A percentile compares a stretch with the other conserved stretches of the same genome.
Conservation (phyloP, 2,888 invertebrate species). For the Lacanobia oleracea region DNA sequence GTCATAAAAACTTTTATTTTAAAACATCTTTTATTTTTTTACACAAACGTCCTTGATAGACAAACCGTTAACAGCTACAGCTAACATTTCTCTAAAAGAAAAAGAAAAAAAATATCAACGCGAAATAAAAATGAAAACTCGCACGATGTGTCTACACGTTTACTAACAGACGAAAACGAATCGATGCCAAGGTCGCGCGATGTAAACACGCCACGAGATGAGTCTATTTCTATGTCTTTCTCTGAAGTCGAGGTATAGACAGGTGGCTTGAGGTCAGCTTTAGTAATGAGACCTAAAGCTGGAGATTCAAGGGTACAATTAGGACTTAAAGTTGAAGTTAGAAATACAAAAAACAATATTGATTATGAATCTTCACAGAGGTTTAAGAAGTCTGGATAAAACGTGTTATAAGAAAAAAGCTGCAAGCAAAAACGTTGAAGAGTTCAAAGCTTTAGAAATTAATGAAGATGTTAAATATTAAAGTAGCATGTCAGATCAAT, state of each 20-base stretch:
- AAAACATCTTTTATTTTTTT: neutral
- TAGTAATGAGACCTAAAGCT: conserved; percentile 11
- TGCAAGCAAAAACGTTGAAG: neutral
- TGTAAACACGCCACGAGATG: conserved; percentile 62
- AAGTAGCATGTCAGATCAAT: neutral
- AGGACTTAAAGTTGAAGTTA: neutral
- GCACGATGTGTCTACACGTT: conserved; percentile 63
- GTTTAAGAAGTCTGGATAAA: neutral
- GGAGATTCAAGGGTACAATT: conserved; percentile 4
- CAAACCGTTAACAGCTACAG: conserved; percentile 39
- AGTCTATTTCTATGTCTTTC: conserved; percentile 66
- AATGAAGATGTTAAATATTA: neutral
- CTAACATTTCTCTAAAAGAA: conserved; percentile 12
- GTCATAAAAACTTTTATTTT: neutral
- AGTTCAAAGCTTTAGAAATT: neutral
- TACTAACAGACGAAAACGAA: conserved; percentile 71
- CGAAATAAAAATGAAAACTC: conserved; percentile 51
- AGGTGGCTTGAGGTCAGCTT: conserved; percentile 45
- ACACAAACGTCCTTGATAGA: conserved; percentile 28
- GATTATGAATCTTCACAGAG: neutral
- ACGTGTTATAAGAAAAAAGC: too few relatives aligned
- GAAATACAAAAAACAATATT: neutral
- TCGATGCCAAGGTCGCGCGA: conserved; percentile 77
- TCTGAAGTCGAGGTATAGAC: conserved; percentile 36
- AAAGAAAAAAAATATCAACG: conserved; percentile 34